phyloP scores from a whole-genome alignment of 2,113 vertebrate genomes.

The Ptychochromis oligacanthus region DNA sequence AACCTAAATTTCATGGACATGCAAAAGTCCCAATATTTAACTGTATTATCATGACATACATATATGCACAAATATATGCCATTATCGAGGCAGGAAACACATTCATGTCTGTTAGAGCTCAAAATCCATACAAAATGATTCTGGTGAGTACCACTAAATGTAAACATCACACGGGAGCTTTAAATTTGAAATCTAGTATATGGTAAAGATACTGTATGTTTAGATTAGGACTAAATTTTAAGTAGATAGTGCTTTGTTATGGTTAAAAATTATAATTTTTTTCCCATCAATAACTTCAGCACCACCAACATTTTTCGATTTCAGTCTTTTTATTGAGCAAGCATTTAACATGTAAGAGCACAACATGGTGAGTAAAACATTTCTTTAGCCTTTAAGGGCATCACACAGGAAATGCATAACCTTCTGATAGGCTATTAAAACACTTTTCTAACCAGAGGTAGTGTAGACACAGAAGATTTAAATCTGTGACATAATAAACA shows the following conservation, averaged over 20 bases:
- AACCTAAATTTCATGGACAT: background rate
- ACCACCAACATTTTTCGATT: background rate
- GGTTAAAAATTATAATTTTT: no score
- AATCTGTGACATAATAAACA: background rate
- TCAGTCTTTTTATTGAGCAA: background rate
- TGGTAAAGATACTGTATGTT: no score
- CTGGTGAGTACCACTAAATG: no score
- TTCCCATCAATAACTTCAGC: no score
- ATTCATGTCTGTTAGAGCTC: background rate
- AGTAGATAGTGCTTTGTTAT: no score
- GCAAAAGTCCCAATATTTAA: background rate
- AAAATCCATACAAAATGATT: background rate
- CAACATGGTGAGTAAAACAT: background rate
- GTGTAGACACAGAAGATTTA: no score
- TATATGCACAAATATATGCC: background rate
- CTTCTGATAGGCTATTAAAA: no score
- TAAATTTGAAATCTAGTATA: no score
- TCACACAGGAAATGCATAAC: background rate
- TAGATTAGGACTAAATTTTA: no score
- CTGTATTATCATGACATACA: no score
- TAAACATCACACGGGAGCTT: no score
- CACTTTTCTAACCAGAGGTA: no score
- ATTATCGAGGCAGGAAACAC: background rate
- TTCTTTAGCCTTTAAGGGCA: background rate
- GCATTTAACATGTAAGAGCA: background rate